phyloP scores from a whole-genome alignment of 1,140 invertebrate species.

The Caenorhabditis briggsae region DNA sequence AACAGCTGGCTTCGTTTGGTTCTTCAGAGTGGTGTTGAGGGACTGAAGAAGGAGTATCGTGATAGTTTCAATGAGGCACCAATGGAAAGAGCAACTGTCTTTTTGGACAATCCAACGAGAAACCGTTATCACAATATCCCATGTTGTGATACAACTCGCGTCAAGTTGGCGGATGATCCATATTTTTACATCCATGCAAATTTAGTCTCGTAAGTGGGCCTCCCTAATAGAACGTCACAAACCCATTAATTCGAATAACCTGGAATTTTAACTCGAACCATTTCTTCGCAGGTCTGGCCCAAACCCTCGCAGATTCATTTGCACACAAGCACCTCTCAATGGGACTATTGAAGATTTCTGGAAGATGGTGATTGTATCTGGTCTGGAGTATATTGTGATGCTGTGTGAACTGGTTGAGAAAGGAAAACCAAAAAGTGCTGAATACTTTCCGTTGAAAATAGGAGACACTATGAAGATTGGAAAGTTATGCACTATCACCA shows the following conservation, averaged over 20 bases:
- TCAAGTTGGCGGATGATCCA: slow-evolving; percentile 45
- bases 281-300: not conserved
- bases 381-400: slow-evolving; percentile 59
- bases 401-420: slow-evolving; percentile 60
- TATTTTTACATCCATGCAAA: slow-evolving; percentile 60
- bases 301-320: slow-evolving; percentile 35
- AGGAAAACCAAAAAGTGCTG: slow-evolving; percentile 26
- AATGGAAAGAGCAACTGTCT: not conserved
- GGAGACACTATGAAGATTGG: slow-evolving; percentile 36
- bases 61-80: not conserved
- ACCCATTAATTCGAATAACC: no score
- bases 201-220: not conserved
- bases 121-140: slow-evolving; percentile 57
- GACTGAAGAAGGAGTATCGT: slow-evolving; percentile 26
- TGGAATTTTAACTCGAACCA: no score
- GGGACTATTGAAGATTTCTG: slow-evolving; percentile 58
- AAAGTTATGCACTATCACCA: slow-evolving; percentile 34
- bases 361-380: slow-evolving; percentile 50
- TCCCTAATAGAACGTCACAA: not conserved
- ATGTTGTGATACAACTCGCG: slow-evolving; percentile 52
- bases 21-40: not conserved
- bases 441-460: slow-evolving; percentile 48
- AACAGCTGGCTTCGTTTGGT: not conserved
- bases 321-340: slow-evolving; percentile 54
- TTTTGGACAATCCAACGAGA: slow-evolving; percentile 24